Evolutionary conservation across 2,888 invertebrate species (phyloP).

Genomic region (Pristionchus fissidentatus): DNA sequence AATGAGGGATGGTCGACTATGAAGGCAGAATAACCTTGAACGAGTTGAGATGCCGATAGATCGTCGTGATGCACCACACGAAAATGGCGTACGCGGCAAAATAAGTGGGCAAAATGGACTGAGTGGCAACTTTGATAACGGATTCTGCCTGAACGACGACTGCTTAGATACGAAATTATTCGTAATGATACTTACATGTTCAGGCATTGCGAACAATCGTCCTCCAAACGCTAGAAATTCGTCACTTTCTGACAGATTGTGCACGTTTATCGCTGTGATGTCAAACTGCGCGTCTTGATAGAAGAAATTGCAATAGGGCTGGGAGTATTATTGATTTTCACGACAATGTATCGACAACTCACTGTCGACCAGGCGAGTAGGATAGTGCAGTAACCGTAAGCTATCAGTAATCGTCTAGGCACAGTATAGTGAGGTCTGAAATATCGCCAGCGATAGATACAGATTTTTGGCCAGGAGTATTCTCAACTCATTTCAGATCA

Average conservation of each 20-base stretch:
- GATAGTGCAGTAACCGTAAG: neutral
- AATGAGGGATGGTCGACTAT: too few relatives aligned
- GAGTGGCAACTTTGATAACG: neutral
- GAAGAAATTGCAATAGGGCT: neutral
- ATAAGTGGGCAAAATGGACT: conserved; percentile 21
- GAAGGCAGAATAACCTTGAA: too few relatives aligned
- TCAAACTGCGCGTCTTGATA: neutral
- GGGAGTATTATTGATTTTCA: neutral
- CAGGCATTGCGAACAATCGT: neutral
- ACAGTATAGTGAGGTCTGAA: neutral
- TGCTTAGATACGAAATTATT: neutral
- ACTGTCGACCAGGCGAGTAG: neutral
- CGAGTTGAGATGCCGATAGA: conserved; percentile 3
- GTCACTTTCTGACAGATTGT: neutral
- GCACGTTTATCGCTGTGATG: neutral
- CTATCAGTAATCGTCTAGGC: neutral
- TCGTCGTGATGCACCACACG: neutral
- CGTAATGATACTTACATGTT: neutral
- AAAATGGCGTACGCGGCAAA: conserved; percentile 8
- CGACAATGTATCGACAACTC: neutral
- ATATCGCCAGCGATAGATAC: too few relatives aligned
- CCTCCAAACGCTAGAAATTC: neutral
- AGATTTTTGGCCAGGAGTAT: neutral
- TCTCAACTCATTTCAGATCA: neutral
- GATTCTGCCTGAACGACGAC: neutral